phyloP scores from a whole-genome alignment of 2,797 vertebrate species.

The Tapera naevia region DNA sequence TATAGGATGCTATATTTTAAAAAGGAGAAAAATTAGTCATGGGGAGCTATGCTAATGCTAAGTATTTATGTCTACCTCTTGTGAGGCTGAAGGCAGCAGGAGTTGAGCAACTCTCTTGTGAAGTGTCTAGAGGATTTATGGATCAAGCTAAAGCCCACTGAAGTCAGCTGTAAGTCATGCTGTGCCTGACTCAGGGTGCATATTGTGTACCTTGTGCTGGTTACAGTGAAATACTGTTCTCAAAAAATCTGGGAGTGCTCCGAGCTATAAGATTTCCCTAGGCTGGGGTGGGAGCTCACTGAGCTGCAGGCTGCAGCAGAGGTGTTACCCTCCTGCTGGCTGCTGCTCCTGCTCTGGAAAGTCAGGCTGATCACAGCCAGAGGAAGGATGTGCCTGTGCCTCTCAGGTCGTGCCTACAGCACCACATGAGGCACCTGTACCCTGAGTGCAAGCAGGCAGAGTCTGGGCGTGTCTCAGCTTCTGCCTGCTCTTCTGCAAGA shows the following conservation, averaged over 20 bases:
- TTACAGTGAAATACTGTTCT: background rate
- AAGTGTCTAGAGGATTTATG: conserved; percentile 5
- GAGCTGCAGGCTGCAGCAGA: background rate
- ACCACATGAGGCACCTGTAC: fast-evolving
- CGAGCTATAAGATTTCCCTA: fast-evolving
- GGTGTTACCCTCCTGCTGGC: fast-evolving
- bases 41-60: conserved; percentile 25
- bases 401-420: background rate
- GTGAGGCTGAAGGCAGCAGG: conserved; percentile 13
- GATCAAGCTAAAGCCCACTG: conserved; percentile 17
- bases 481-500: background rate
- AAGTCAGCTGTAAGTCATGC: background rate
- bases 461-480: fast-evolving
- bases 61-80: conserved; percentile 45
- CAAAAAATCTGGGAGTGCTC: fast-evolving
- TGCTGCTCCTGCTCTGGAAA: background rate
- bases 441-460: background rate
- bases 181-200: fast-evolving
- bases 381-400: background rate
- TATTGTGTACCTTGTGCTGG: background rate
- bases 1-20: conserved; percentile 57
- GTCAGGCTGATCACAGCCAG: fast-evolving
- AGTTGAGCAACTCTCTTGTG: background rate
- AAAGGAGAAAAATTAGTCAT: conserved; percentile 55
- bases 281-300: fast-evolving